These are phyloP conservation scores for Meganola albula DNA, from an alignment of 2,888 invertebrate genomes.

Conservation along the genomic window DNA sequence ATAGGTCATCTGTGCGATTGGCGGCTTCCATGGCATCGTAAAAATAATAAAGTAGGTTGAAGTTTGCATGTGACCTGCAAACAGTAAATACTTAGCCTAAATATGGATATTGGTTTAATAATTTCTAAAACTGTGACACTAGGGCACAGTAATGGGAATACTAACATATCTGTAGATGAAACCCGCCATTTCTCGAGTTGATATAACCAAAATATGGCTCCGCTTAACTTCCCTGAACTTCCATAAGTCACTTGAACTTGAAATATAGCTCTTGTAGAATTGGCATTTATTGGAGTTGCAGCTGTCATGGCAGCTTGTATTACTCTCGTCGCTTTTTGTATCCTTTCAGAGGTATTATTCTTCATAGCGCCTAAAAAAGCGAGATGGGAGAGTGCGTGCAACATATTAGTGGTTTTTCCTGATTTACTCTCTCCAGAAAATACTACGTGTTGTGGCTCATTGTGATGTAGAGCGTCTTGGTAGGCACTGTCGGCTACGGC, in stretches of 20 bases:
- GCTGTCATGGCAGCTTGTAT: slow-evolving; percentile 90
- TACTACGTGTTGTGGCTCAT: slow-evolving; percentile 90
- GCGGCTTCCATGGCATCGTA: slow-evolving; percentile 88
- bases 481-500: slow-evolving; percentile 93
- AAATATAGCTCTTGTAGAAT: slow-evolving; percentile 90
- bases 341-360: slow-evolving; percentile 79
- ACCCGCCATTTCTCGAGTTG: slow-evolving; percentile 94
- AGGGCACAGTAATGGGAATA: slow-evolving; percentile 17
- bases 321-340: slow-evolving; percentile 82
- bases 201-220: slow-evolving; percentile 90
- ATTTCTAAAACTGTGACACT: too few relatives aligned
- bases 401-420: slow-evolving; percentile 92
- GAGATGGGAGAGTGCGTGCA: slow-evolving; percentile 88
- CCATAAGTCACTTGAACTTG: slow-evolving; percentile 90
- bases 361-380: slow-evolving; percentile 87
- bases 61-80: slow-evolving; percentile 89
- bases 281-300: slow-evolving; percentile 88
- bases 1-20: slow-evolving; percentile 81
- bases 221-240: slow-evolving; percentile 91
- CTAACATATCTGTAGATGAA: slow-evolving; percentile 85
- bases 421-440: slow-evolving; percentile 94
- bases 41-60: slow-evolving; percentile 92
- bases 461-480: slow-evolving; percentile 93
- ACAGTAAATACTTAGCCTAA: not conserved
- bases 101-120: not conserved